Base-by-base conservation (phyloP, 2,888 invertebrate species). In the Polydrusus cervinus region DNA sequence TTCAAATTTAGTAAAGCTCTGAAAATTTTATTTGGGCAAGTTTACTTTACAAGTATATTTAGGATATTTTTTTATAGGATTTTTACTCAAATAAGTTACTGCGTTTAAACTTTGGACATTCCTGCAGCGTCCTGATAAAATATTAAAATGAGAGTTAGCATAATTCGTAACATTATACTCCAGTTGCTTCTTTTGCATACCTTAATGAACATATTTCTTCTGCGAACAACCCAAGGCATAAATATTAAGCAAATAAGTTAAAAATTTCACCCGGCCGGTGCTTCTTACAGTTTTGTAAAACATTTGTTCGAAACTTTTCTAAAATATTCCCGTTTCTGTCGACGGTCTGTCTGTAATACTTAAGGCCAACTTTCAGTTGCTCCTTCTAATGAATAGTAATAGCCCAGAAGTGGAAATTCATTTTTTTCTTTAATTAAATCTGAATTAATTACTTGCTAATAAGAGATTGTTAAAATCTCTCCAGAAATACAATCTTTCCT, bases 191-290 rank as follows among this genome's bases (percentile, higher is more conserved):
- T 75, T 77, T 77, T 75, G 77, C 77, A 77, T 75, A 73, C 74
- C 75, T 61, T 78, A 78, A 78, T 69, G 75, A 78, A 75, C 78
- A 77, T 77, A 77, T 78, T 78, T 78, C 74, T 78, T 78, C 73
- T 55, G 69, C 73, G 75, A 78, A 78, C 75, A 71, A 73, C 78
- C 74, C 78, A 75, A 62, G 67, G 73, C 73, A 75, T 78, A 78
- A 78, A 78, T 78, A 78, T 74, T 78, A 78, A 75, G 75, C 70
- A 78, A 75, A 78, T 78, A 78, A 78, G 75, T 78, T 78, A 78
- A 78, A 75, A 78, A 78, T 78, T 75, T 78, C 73, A 73, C 60
- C 75, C 73, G 65, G 74, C 75, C 73, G 65, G 74, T 72, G 71
- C 64, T 75, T 73, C 69, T 53, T 75, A 68, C 75, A 73, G 75